Base-by-base conservation (phyloP, 2,113 vertebrate species). In the Chamaea fasciata region DNA sequence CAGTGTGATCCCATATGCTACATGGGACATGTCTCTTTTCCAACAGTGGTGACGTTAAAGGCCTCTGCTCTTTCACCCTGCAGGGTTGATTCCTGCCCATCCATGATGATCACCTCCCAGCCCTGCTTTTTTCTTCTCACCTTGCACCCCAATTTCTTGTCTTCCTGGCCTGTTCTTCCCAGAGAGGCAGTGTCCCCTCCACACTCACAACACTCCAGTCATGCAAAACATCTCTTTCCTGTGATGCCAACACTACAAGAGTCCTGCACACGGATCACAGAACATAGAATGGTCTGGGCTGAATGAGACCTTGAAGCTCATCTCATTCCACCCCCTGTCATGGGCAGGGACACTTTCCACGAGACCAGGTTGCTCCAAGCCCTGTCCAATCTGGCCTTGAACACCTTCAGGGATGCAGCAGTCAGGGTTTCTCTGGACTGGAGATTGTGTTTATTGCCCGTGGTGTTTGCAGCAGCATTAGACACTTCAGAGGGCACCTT, bases 21-120 rank as follows among this genome's bases (percentile, higher is more conserved):
- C 15, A 31, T 0, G 0, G 28, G 21, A 46, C 7, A 3, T 13
- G 22, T 57, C 49, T 80, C 35, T 37, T 69, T 59, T 59, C 90
- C 74, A 18, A 55, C 1, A 15, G 7, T 7, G 14, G 55, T 28
- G 56, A 50, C 0, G 0, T 47, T 46, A 35, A 46, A 85, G n/a
- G 13, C 56, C 53, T 77, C 64, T 71, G 49, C 69, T 68, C 68
- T 53, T 73, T 42, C 42, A 56, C 23, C 33, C 50, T 41, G 24
- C 35, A 70, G 31, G 12, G 28, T 12, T 53, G 50, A 42, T 35
- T 76, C 62, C 73, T 52, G 35, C 23, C 49, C 33, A 9, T 44
- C 31, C 1, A 0, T 13, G 31, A 68, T n/a, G 37, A 23, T 19
- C 49, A 78, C 27, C 65, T 33, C 50, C 27, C 35, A 70, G 12